Conservation (phyloP, 2,888 invertebrate genomes). For the Tribolium freemani region DNA sequence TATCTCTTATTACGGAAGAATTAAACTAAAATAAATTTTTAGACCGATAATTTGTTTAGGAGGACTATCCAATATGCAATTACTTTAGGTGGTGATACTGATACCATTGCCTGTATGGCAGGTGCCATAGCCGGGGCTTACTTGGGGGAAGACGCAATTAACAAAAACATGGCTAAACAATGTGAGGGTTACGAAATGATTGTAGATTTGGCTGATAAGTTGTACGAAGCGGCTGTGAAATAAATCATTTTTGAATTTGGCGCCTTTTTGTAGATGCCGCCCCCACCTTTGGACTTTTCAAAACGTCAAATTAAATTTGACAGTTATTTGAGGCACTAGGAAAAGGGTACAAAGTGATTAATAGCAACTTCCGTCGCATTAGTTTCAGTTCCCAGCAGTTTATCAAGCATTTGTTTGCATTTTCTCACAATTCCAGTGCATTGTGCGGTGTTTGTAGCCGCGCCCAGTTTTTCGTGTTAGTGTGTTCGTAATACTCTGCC, state of each 20-base stretch:
- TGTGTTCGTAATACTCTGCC: conserved; percentile 52
- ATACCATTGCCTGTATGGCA: conserved; percentile 84
- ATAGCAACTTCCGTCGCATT: neutral
- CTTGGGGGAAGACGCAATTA: conserved; percentile 73
- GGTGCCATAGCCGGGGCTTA: conserved; percentile 79
- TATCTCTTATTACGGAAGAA: neutral
- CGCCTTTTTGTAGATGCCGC: neutral
- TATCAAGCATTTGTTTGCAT: neutral
- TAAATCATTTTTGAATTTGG: neutral
- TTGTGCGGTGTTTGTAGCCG: conserved; percentile 28
- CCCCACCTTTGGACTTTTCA: neutral
- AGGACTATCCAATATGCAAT: conserved; percentile 79
- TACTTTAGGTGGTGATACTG: conserved; percentile 82
- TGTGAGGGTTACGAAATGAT: conserved; percentile 74
- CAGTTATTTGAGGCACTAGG: neutral
- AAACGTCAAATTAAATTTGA: neutral
- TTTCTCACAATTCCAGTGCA: neutral
- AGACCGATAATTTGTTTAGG: conserved; percentile 73
- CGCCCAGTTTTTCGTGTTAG: conserved; percentile 20
- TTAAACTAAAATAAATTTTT: conserved; percentile 51
- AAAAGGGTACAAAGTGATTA: neutral
- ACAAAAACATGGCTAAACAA: conserved; percentile 69
- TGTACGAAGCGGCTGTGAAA: conserved; percentile 58
- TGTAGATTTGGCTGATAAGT: conserved; percentile 70
- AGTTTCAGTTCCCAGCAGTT: neutral